Conservation (phyloP, 2,113 vertebrate genomes). For the Todiramphus chloris region DNA sequence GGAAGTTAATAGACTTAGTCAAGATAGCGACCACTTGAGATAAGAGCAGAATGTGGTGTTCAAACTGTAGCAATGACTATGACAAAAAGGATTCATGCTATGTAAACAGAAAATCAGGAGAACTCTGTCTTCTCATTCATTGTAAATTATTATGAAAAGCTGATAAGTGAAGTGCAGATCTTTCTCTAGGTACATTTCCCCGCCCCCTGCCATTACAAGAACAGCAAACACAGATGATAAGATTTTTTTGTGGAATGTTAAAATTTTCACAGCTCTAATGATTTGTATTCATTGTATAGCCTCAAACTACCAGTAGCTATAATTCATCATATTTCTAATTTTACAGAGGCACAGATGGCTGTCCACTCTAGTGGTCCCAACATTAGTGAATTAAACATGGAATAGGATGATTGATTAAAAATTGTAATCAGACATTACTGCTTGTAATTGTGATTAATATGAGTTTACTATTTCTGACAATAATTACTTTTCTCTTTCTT, state of each 20-base stretch:
- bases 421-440: slow-evolving; percentile 47
- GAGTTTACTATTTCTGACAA: slow-evolving; percentile 59
- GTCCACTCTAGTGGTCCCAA: slow-evolving; percentile 63
- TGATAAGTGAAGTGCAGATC: background rate
- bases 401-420: slow-evolving; percentile 70
- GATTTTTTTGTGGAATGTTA: background rate
- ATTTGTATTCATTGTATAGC: slow-evolving; percentile 45
- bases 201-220: background rate
- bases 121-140: background rate
- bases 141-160: background rate
- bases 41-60: background rate
- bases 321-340: slow-evolving; percentile 73
- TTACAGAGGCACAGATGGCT: slow-evolving; percentile 67
- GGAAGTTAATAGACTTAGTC: background rate
- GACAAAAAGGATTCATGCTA: background rate
- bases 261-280: background rate
- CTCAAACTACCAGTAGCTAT: slow-evolving; percentile 33
- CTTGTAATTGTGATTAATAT: slow-evolving; percentile 70
- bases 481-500: slow-evolving; percentile 33
- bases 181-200: background rate
- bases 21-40: background rate
- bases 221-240: background rate
- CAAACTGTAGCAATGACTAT: background rate
- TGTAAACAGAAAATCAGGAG: background rate
- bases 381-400: slow-evolving; percentile 47